Base-by-base conservation (phyloP, 2,888 invertebrate species). In the Pachymerium ferrugineum region DNA sequence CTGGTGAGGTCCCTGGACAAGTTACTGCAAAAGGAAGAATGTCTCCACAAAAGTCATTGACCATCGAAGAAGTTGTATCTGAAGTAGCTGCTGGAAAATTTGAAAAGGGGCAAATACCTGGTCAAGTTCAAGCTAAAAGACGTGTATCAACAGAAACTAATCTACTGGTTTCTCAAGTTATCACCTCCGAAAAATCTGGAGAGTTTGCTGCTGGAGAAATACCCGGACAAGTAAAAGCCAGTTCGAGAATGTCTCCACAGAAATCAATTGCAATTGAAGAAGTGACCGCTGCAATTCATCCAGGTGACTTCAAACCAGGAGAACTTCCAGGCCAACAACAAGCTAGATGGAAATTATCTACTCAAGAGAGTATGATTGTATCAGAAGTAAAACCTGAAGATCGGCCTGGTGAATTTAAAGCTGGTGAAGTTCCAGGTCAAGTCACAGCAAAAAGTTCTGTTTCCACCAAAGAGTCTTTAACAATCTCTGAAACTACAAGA, bases 231-330 rank as follows among this genome's bases (percentile, higher is more conserved):
- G 74, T 78, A 25, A 73, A 72, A 42, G 69, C 73, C 73, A 74
- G 28, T 68, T 76, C 5, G 70, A 73, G 42, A 70, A 78, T 31
- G 14, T 72, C 75, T 47, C 76, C 78, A 12, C 77, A 78, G 72
- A 75, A 77, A 47, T 76, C 78, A 1, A 54, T 80, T 3, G 75
- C 77, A 33, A 75, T 79, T 5, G 74, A 76, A 25, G 78, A 78
- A 74, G 74, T 78, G 1, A 1, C 35, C n/a, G 29, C 62, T 22
- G 62, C 76, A 10, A 72, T 73, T 42, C 71, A 74, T 68, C 67
- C 68, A 6, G 74, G 68, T 2, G 71, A 67, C 29, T 89, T 89
- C 79, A 82, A 80, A 67, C 81, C 81, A 19, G 75, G 76, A 75
- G 69, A 74, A 70, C 28, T 74, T 5, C 74, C 74, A n/a, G 74